Evolutionary conservation across 2,113 vertebrate species (phyloP), one percentile per base, ranked within the genome.

Genomic region (Gambusia holbrooki): DNA sequence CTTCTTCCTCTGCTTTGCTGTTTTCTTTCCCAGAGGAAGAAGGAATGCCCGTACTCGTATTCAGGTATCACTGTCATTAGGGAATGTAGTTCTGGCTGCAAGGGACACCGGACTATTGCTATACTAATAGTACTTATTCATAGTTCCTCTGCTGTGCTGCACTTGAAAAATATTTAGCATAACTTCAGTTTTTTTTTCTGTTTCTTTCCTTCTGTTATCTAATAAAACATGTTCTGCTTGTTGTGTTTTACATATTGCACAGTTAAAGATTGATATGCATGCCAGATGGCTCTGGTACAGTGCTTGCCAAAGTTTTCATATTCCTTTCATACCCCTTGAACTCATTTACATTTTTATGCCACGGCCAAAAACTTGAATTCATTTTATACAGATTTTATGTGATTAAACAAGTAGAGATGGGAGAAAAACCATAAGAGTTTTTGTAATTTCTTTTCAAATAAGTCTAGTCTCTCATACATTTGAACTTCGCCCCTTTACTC

Each of bases 1-100:
- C 96, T 93, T 96, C 94, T 95, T 95, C 83, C 82, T 89, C 80
- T 90, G 88, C 95, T 95, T 93, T 94, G 95, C 96, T 94, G 96
- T 96, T 97, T 95, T 94, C 94, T 93, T 80, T 92, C 92, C 96
- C 97, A 99, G 98, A 97, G 98, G 97, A 96, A 96, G 98, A 96
- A 96, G 98, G 95, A 99, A 99, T 96, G 96, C 98, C 74, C 97
- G 98, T 91, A 94, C 96, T 51, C 98, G 98, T 92, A 97, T 96
- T 90, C 98, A 99, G 98, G 98, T 99, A 99, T 94, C 94, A 83
- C 88, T 92, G 68, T 35, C 64, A 68, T 62, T 76, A 33, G 14
- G 48, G 68, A 65, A 14, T 76, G 27, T 29, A 37, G 69, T 10
- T 33, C 51, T 71, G 66, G 62, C 17, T 62, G 17, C 63, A 27